phyloP scores from a whole-genome alignment of 2,113 vertebrate species.

The Periophthalmodon schlosseri region DNA sequence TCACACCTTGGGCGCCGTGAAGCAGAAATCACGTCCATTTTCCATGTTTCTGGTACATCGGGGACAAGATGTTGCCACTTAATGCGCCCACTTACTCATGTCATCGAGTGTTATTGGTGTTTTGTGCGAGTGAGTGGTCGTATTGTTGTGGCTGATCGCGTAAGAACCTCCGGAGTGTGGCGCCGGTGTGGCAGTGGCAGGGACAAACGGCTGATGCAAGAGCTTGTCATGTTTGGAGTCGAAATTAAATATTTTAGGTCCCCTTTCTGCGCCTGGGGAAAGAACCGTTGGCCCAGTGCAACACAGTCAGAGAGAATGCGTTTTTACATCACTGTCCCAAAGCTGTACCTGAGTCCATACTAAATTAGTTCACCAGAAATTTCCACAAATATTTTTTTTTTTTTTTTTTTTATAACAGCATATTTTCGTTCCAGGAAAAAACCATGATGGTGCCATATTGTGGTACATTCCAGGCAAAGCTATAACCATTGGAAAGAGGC shows the following conservation, averaged over 20 bases:
- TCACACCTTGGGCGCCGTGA: not conserved
- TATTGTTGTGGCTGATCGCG: not conserved
- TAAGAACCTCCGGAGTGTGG: not conserved
- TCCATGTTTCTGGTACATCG: not conserved
- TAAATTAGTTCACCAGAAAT: not conserved
- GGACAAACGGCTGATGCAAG: slow-evolving; percentile 6
- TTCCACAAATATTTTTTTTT: not conserved
- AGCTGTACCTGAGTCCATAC: not conserved
- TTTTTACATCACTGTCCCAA: slow-evolving; percentile 4
- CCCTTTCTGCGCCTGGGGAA: not conserved
- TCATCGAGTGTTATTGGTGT: not conserved
- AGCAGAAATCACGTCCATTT: not conserved
- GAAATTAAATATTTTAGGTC: slow-evolving; percentile 16
- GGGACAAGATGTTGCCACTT: not conserved
- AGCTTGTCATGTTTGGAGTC: slow-evolving; percentile 19
- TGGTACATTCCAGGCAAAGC: no score
- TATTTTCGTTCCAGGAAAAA: no score
- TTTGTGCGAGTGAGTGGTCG: not conserved
- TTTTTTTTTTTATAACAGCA: no score
- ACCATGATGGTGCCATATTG: no score
- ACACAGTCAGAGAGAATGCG: not conserved
- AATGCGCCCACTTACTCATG: not conserved
- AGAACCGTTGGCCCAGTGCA: slow-evolving; percentile 2
- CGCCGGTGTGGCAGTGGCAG: not conserved
- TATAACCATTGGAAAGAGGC: no score